Evolutionary conservation across 92 coral and sea anemone genomes (phyloP).

Genomic region (Porites evermanni): DNA sequence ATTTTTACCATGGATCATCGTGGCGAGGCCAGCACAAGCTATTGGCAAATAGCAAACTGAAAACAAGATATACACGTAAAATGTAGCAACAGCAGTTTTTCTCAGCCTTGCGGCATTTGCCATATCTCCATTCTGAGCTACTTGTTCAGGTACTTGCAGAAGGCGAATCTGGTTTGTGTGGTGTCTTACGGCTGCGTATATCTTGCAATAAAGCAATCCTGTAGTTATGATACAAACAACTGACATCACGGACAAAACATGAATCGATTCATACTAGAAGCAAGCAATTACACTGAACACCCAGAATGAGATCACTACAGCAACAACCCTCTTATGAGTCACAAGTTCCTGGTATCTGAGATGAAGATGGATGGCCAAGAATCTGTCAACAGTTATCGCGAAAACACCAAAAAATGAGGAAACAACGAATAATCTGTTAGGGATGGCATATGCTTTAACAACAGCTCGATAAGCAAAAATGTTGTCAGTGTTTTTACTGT

Average conservation of each 20-base stretch:
- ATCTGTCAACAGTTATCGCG: no score
- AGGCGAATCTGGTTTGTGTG: neutral
- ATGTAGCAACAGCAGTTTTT: conserved; percentile 2
- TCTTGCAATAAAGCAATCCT: neutral
- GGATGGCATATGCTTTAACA: neutral
- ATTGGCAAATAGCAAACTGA: conserved; percentile 3
- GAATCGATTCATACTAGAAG: no score
- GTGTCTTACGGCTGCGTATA: neutral
- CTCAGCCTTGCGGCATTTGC: neutral
- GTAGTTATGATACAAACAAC: neutral
- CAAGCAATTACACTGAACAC: neutral
- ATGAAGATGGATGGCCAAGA: conserved; percentile 7
- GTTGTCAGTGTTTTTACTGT: neutral
- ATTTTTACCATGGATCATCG: neutral
- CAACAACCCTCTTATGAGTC: conserved; percentile 1
- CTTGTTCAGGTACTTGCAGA: neutral
- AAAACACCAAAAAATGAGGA: neutral
- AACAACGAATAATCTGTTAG: neutral
- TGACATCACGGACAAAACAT: neutral
- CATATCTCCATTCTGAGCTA: neutral
- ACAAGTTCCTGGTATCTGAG: conserved; percentile 19
- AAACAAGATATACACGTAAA: conserved; percentile 3
- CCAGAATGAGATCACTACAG: neutral
- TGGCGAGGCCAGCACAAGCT: neutral
- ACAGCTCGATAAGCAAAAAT: no score